Conservation (phyloP, 1,140 invertebrate species). For the Papilio polytes region DNA sequence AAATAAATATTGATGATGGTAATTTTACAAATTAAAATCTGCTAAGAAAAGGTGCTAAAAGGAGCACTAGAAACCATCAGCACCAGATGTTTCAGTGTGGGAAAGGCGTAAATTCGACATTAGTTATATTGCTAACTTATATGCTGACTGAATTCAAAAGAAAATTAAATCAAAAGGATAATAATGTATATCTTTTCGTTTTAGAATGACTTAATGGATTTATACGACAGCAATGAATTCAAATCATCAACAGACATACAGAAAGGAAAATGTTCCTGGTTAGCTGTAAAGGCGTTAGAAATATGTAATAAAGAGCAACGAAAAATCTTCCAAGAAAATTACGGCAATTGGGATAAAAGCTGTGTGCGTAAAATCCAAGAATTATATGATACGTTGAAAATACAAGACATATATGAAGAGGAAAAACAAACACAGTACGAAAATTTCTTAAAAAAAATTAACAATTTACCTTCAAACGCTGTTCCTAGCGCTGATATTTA, state of each 20-base stretch:
- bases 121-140: too few relatives aligned
- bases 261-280: slow-evolving; percentile 95
- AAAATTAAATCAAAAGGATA: too few relatives aligned
- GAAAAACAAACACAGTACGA: slow-evolving; percentile 42
- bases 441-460: slow-evolving; percentile 39
- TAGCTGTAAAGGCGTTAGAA: slow-evolving; percentile 91
- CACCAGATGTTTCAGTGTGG: too few relatives aligned
- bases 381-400: slow-evolving; percentile 89
- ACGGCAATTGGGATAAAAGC: slow-evolving; percentile 86
- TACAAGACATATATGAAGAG: slow-evolving; percentile 87
- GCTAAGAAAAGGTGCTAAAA: too few relatives aligned
- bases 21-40: too few relatives aligned
- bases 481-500: slow-evolving; percentile 7
- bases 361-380: slow-evolving; percentile 88
- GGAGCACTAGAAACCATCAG: too few relatives aligned
- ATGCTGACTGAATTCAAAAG: too few relatives aligned
- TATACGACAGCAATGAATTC: slow-evolving; percentile 90
- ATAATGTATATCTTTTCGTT: slow-evolving; percentile 2
- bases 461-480: slow-evolving; percentile 28
- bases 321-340: slow-evolving; percentile 88
- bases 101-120: too few relatives aligned
- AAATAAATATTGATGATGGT: too few relatives aligned
- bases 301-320: slow-evolving; percentile 86
- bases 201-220: slow-evolving; percentile 93
- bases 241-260: slow-evolving; percentile 93